Evolutionary conservation across 2,113 vertebrate species (phyloP).

Genomic region (Actinemys pallida): DNA sequence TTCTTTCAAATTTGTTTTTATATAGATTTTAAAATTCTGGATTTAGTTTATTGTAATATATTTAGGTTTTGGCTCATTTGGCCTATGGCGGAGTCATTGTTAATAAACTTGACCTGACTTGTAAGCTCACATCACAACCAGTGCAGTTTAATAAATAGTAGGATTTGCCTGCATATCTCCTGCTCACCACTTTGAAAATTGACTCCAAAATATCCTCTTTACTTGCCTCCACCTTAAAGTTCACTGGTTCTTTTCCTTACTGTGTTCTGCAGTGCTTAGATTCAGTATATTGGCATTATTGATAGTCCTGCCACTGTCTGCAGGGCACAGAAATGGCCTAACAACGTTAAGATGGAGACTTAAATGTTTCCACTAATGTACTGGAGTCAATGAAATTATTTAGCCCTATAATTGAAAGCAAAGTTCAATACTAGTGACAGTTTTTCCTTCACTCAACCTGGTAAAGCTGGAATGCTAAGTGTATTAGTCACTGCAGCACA

Average conservation of each 20-base stretch:
- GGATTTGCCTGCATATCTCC: neutral
- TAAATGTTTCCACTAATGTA: neutral
- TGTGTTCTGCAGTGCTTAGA: neutral
- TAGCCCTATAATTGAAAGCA: constrained; percentile 11
- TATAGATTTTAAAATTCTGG: neutral
- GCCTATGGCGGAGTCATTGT: neutral
- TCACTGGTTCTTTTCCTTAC: neutral
- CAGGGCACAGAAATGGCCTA: neutral
- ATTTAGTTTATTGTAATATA: neutral
- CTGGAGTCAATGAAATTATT: neutral
- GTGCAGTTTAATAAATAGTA: neutral
- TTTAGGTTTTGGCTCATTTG: neutral
- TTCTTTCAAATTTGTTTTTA: neutral
- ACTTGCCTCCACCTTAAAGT: neutral
- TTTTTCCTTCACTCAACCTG: neutral
- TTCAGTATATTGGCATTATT: neutral
- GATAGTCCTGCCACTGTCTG: neutral
- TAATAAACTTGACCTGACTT: neutral
- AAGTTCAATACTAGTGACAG: neutral
- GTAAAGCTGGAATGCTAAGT: neutral
- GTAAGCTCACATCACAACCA: neutral
- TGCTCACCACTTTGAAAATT: neutral
- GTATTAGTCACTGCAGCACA: neutral
- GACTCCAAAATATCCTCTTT: neutral
- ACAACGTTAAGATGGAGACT: neutral